Conservation (phyloP, 2,888 invertebrate genomes). For the Tolmerus cingulatus region DNA sequence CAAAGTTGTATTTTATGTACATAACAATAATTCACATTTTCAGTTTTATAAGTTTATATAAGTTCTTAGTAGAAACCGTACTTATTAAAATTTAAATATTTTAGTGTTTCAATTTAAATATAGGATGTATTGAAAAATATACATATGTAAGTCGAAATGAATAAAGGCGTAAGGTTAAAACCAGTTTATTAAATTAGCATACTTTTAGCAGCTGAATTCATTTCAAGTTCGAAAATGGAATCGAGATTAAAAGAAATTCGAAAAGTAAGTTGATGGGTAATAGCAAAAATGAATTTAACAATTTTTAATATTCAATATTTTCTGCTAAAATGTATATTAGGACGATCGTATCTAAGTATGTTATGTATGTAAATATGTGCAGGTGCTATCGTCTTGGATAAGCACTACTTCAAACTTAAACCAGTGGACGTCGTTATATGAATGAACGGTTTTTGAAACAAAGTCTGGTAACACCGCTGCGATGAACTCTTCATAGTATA, state of each 20-base stretch:
- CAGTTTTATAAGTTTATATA: too few relatives aligned
- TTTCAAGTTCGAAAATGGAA: neutral
- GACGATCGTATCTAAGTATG: neutral
- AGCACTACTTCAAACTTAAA: neutral
- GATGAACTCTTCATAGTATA: neutral
- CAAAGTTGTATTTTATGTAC: too few relatives aligned
- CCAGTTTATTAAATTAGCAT: neutral
- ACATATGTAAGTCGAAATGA: too few relatives aligned
- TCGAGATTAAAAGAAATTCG: neutral
- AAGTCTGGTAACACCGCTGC: neutral
- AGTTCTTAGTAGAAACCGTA: too few relatives aligned
- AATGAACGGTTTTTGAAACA: neutral
- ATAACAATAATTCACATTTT: too few relatives aligned
- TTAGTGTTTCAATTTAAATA: too few relatives aligned
- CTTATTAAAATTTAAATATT: too few relatives aligned
- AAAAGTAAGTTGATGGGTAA: neutral
- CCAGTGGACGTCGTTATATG: neutral
- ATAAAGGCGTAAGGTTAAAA: neutral
- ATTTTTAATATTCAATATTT: neutral
- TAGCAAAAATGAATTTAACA: neutral
- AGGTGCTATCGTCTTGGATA: neutral
- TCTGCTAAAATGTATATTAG: neutral
- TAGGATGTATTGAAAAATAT: too few relatives aligned
- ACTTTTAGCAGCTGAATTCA: neutral
- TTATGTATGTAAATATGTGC: neutral